Evolutionary conservation across 2,797 vertebrate genomes (phyloP).

Genomic region (Myioborus melanocephalus): DNA sequence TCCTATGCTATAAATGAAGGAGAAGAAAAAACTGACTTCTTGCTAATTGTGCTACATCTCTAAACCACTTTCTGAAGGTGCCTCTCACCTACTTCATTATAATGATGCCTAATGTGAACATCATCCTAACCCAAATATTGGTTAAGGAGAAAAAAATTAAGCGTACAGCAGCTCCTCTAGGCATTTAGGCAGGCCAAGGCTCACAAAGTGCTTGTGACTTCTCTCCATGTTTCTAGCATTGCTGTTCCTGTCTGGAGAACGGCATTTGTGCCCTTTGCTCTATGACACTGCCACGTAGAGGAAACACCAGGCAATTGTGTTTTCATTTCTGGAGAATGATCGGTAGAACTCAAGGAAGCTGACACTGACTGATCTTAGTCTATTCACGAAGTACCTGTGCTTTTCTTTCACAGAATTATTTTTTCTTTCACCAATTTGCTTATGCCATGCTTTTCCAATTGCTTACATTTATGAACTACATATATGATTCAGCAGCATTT

Average conservation of each 20-base stretch:
- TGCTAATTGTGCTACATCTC: not conserved
- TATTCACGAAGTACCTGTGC: not conserved
- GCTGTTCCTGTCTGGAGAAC: not conserved
- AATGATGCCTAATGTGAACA: not conserved
- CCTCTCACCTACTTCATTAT: not conserved
- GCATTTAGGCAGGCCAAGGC: not conserved
- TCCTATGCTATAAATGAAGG: not conserved
- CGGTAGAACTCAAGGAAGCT: not conserved
- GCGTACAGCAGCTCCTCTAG: not conserved
- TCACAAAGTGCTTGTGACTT: not conserved
- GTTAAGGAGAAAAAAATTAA: not conserved
- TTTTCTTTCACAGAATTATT: not conserved
- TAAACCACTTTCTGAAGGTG: not conserved
- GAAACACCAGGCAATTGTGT: not conserved
- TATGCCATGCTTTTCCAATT: not conserved
- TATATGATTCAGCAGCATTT: not conserved
- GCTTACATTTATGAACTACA: not conserved
- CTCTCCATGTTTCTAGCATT: not conserved
- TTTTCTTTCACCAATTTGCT: not conserved
- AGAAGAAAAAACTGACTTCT: not conserved
- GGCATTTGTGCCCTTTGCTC: fast-evolving
- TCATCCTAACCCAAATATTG: not conserved
- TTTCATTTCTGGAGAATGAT: not conserved
- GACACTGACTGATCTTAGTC: not conserved
- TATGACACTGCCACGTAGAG: fast-evolving